Percentiles rank a stretch among this genome's conserved stretches.
Conservation (phyloP, 1,140 invertebrate species). For the Ceratina australensis region DNA sequence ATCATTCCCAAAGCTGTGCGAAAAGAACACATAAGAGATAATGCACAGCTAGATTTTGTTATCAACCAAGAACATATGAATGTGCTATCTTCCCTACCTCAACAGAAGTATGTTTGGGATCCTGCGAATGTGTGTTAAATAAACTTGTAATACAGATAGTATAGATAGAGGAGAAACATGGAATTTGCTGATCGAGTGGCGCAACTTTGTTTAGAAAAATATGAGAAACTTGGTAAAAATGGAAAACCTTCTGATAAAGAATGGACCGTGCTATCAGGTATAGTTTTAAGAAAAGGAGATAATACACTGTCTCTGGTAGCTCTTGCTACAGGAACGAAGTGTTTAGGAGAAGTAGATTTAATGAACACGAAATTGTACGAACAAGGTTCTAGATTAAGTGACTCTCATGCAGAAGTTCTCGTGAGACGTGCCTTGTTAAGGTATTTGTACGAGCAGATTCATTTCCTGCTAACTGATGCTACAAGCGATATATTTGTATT, state of each 20-base stretch:
- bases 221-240: constrained; percentile 85
- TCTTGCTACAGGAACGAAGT: constrained; percentile 94
- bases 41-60: constrained; percentile 84
- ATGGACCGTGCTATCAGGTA: constrained; percentile 91
- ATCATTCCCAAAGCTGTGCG: constrained; percentile 87
- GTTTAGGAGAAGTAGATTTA: constrained; percentile 84
- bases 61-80: constrained; percentile 82
- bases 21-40: constrained; percentile 82
- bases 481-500: constrained; percentile 76
- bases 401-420: constrained; percentile 95
- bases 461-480: constrained; percentile 70
- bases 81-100: constrained; percentile 79
- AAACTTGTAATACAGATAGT: constrained; percentile 5
- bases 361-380: constrained; percentile 82
- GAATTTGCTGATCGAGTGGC: constrained; percentile 80
- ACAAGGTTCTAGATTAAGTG: constrained; percentile 88
- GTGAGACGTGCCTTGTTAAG: constrained; percentile 89
- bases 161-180: constrained; percentile 46
- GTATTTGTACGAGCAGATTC: constrained; percentile 86
- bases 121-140: constrained; percentile 78
- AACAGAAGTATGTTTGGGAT: constrained; percentile 87
- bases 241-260: constrained; percentile 88
- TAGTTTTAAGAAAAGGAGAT: constrained; percentile 81
- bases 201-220: constrained; percentile 82
- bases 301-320: constrained; percentile 84